phyloP scores from a whole-genome alignment of 2,113 vertebrate genomes.

The Strix aluco region DNA sequence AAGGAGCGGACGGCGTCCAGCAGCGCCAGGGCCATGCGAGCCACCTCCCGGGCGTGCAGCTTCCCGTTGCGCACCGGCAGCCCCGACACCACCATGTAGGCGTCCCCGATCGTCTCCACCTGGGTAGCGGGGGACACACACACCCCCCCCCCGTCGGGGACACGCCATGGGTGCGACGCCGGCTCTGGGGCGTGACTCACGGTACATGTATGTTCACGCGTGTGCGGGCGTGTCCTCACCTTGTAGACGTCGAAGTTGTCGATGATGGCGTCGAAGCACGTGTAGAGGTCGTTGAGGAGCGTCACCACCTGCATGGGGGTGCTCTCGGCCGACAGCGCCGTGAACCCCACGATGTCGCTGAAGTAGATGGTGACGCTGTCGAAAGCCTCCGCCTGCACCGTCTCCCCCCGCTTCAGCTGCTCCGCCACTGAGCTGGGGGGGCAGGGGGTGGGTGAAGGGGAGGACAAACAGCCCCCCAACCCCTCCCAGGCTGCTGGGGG shows the following conservation, averaged over 20 bases:
- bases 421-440: slow-evolving; percentile 86
- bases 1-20: slow-evolving; percentile 86
- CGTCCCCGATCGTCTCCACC: slow-evolving; percentile 79
- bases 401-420: slow-evolving; percentile 89
- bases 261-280: slow-evolving; percentile 95
- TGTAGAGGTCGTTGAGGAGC: slow-evolving; percentile 91
- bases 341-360: slow-evolving; percentile 94
- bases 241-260: slow-evolving; percentile 97
- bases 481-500: not conserved
- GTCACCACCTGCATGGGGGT: slow-evolving; percentile 93
- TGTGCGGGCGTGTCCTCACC: slow-evolving; percentile 55
- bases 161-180: fast-evolving
- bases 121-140: not conserved
- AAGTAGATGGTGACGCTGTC: slow-evolving; percentile 95
- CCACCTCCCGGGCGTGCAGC: slow-evolving; percentile 83
- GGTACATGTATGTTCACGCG: not conserved
- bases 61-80: slow-evolving; percentile 86
- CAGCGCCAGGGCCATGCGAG: slow-evolving; percentile 87
- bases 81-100: slow-evolving; percentile 89
- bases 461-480: too few relatives aligned
- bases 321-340: slow-evolving; percentile 87
- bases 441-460: not conserved
- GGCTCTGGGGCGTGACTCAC: fast-evolving
- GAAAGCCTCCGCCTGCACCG: slow-evolving; percentile 89
- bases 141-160: not conserved